Percentiles rank a stretch among this genome's conserved stretches.
phyloP scores from a whole-genome alignment of 2,797 vertebrate species.

The Liparis tanakae region DNA sequence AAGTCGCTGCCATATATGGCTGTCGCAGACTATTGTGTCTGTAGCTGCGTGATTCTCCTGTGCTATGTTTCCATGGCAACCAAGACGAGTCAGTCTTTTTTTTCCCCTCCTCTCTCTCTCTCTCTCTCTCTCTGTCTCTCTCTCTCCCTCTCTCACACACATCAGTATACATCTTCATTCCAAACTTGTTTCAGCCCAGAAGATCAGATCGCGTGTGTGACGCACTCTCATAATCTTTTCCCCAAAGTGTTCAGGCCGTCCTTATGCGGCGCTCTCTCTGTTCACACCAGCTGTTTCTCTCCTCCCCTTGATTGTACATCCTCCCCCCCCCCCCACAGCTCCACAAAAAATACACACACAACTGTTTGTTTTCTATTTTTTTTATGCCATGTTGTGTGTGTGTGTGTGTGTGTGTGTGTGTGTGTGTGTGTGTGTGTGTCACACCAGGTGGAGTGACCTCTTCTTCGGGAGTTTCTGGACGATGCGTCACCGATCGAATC shows the following conservation, averaged over 20 bases:
- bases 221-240: constrained; percentile 74
- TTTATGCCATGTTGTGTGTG: not conserved
- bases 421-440: not conserved
- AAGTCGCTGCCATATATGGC: constrained; percentile 83
- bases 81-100: constrained; percentile 57
- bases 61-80: constrained; percentile 81
- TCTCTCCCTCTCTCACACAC: constrained; percentile 4
- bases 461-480: constrained; percentile 48
- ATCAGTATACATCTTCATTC: constrained; percentile 48
- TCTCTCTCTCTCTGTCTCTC: not conserved
- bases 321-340: constrained; percentile 7
- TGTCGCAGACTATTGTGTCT: constrained; percentile 74
- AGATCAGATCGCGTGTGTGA: constrained; percentile 67
- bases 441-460: constrained; percentile 33
- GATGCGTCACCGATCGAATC: constrained; percentile 64
- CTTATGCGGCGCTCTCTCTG: constrained; percentile 57
- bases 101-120: not conserved
- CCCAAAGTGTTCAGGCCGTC: constrained; percentile 53
- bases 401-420: not conserved
- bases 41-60: constrained; percentile 71
- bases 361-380: not conserved
- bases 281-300: constrained; percentile 16
- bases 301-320: not conserved
- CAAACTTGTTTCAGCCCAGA: constrained; percentile 43
- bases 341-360: constrained; percentile 13